These are phyloP conservation scores for Apteryx owenii DNA, from an alignment of 2,113 vertebrate genomes.

Conservation along the genomic window DNA sequence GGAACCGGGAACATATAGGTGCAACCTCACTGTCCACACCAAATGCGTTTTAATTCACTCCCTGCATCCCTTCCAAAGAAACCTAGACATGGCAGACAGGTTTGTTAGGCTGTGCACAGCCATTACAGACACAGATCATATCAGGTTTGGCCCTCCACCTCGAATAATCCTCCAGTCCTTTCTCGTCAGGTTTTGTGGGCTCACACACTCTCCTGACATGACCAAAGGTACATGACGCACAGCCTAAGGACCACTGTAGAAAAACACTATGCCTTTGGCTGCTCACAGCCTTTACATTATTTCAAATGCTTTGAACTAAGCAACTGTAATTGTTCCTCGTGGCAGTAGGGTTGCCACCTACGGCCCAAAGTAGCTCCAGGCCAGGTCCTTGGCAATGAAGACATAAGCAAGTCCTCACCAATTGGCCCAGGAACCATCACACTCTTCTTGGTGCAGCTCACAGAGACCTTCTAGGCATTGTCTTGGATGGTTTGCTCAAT, in stretches of 20 bases:
- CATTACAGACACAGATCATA: not conserved
- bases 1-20: not conserved
- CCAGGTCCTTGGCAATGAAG: not conserved
- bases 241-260: not conserved
- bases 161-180: not conserved
- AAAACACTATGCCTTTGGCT: not conserved
- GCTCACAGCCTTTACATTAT: not conserved
- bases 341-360: not conserved
- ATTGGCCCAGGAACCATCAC: not conserved
- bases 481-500: not conserved
- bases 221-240: not conserved
- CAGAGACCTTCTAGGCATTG: not conserved
- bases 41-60: not conserved
- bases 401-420: not conserved
- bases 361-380: not conserved
- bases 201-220: not conserved
- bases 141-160: not conserved
- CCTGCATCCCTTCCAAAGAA: not conserved
- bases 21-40: not conserved
- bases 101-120: not conserved
- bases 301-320: not conserved
- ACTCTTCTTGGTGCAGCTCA: not conserved
- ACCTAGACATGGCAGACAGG: not conserved
- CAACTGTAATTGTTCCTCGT: not conserved
- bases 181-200: not conserved